phyloP scores from a whole-genome alignment of 2,888 invertebrate genomes.

The Drosophila greeni region DNA sequence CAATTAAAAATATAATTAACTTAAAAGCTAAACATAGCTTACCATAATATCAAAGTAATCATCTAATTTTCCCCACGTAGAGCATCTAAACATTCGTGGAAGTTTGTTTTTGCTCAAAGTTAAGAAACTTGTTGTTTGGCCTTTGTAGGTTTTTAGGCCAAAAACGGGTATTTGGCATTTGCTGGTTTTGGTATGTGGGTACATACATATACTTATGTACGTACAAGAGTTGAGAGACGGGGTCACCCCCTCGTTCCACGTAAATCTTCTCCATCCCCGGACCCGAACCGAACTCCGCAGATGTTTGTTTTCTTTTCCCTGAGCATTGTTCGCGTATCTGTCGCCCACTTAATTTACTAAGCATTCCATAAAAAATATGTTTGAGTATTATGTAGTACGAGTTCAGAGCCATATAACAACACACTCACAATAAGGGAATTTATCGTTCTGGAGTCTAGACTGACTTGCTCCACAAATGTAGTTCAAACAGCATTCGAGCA shows the following conservation, averaged over 20 bases:
- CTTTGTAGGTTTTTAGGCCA: conserved; percentile 69
- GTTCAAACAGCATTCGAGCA: conserved; percentile 57
- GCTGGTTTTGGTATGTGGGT: conserved; percentile 40
- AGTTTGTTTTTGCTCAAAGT: conserved; percentile 27
- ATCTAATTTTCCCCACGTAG: conserved; percentile 6
- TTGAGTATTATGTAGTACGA: conserved; percentile 17
- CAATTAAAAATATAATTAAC: not conserved
- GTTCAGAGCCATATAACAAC: conserved; percentile 8
- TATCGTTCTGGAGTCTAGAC: conserved; percentile 29
- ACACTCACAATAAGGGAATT: conserved; percentile 33
- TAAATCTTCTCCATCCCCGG: conserved; percentile 15
- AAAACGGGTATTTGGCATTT: conserved; percentile 57
- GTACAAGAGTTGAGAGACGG: conserved; percentile 3
- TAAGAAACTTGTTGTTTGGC: conserved; percentile 55
- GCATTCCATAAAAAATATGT: conserved; percentile 44
- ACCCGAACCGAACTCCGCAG: conserved; percentile 22
- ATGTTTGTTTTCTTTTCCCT: conserved; percentile 19
- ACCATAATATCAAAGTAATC: not conserved
- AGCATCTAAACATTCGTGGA: conserved; percentile 44
- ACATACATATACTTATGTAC: not conserved
- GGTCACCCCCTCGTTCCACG: conserved; percentile 19
- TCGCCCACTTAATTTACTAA: conserved; percentile 41
- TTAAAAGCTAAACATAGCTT: not conserved
- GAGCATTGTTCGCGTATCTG: conserved; percentile 29
- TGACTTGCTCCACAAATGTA: conserved; percentile 51